Base-by-base conservation (phyloP, 2,797 vertebrate genomes). In the Myripristis jacobus region DNA sequence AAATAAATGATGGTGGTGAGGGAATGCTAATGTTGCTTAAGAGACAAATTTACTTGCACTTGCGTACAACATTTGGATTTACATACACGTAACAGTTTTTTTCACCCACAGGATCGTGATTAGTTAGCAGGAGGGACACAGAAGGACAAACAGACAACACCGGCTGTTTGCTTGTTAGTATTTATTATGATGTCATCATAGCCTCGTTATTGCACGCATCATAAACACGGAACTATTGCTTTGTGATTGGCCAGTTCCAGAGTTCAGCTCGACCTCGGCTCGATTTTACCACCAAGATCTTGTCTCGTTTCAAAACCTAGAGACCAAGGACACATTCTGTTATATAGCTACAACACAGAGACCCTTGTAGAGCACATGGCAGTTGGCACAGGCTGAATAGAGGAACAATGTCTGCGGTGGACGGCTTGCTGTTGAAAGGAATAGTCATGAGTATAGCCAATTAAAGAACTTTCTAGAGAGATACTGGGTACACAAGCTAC, bases 101-200 rank as follows among this genome's bases (percentile, higher is more conserved):
- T n/a, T n/a, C n/a, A n/a, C n/a, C n/a, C n/a, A n/a, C 36, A 21
- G 6, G 8, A 11, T 13, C 7, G 29, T 25, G 18, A 7, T 21
- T 7, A 50, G 10, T 69, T 18, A 44, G 36, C 18, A 52, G 58
- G 48, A 69, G 27, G 57, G 50, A 77, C 44, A 83, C 66, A 72
- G 55, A 88, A 86, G 64, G 69, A 89, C 31, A 53, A 83, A 77
- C 46, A 70, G 75, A 83, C 68, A 22, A 72, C 73, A 62, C 13
- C 66, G 59, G 27, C 43, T 78, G 54, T 81, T 89, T 84, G 52
- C 73, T 87, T 88, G 79, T 83, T 87, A 79, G 88, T 90, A 79
- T 94, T 94, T 94, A 94, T 94, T 94, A 89, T 84, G 85, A 92
- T 89, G 85, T 90, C 81, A 87, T 90, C 81, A 92, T 90, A 89